Base-by-base conservation (phyloP, 2,888 invertebrate species). In the Brenthis daphne region DNA sequence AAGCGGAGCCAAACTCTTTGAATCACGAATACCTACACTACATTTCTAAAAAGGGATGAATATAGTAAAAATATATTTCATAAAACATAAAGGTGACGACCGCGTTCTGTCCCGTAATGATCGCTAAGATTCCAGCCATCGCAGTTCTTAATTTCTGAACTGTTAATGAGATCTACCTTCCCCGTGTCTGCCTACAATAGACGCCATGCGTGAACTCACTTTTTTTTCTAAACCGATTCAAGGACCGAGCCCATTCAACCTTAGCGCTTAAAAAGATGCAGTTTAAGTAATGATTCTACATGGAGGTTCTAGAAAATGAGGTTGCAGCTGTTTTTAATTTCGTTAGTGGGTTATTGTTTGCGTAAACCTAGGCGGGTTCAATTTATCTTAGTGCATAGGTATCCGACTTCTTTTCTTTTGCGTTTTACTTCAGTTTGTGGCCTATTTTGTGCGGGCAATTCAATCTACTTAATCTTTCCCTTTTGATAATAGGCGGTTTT, bases 121-220 rank as follows among this genome's bases (percentile, higher is more conserved):
- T 88, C 89, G 85, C 88, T 85, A 91, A 92, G 91, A 90, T 86
- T 87, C 84, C 81, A 86, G 87, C 81, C 90, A 91, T 89, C 85
- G 75, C 84, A 78, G 88, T 88, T 91, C 91, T 88, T 88, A 86
- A 87, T 88, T 87, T 67, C 86, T 84, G 79, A 78, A 87, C 87
- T 82, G 84, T 85, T 91, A 92, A 92, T 91, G 91, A 92, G 91
- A 91, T 90, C 87, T 84, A 89, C 89, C 90, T 90, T 86, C 77
- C 54, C 78, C 61, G 85, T 87, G 86, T 88, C 89, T 86, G 78
- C 83, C 83, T 89, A 91, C 90, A 92, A 92, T 92, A 85, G 85
- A 84, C 84, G 87, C 81, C 84, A 85, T 87, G 89, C 87, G 88
- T 91, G 86, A 83, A 83, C 79, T 87, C 88, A 84, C 82, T 89